Conservation (phyloP, 2,888 invertebrate genomes). For the Kryphioiulus occultus region DNA sequence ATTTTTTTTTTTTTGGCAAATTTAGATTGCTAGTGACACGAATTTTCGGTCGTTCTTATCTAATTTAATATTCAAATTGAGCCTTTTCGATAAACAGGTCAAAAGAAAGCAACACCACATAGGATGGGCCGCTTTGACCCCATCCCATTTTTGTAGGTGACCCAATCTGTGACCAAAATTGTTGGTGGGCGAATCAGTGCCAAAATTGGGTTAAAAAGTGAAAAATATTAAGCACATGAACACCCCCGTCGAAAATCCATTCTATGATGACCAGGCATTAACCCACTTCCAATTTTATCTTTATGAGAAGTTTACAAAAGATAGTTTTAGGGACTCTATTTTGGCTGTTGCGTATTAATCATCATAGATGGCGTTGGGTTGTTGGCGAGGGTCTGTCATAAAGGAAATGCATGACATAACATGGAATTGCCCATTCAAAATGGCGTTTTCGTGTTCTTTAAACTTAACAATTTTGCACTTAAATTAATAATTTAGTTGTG, state of each 20-base stretch:
- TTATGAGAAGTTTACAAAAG: too few relatives aligned
- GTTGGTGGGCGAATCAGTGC: not conserved
- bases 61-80: not conserved
- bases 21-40: not conserved
- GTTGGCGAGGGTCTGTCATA: too few relatives aligned
- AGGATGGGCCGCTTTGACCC: constrained; percentile 11
- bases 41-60: not conserved
- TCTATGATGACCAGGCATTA: not conserved
- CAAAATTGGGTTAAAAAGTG: not conserved
- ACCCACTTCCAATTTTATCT: not conserved
- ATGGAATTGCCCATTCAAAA: too few relatives aligned
- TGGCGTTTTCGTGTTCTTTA: too few relatives aligned
- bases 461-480: too few relatives aligned
- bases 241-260: not conserved
- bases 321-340: too few relatives aligned
- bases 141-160: not conserved
- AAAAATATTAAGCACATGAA: not conserved
- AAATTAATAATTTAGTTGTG: too few relatives aligned
- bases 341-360: too few relatives aligned
- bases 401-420: too few relatives aligned
- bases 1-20: not conserved
- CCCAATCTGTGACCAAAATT: constrained; percentile 3
- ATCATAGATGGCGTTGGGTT: too few relatives aligned
- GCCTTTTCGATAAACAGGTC: not conserved
- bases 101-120: not conserved